A percentile compares a stretch with the other conserved stretches of the same genome.
These are phyloP conservation scores for Labia minor DNA, from an alignment of 2,888 invertebrate genomes.

Conservation along the genomic window DNA sequence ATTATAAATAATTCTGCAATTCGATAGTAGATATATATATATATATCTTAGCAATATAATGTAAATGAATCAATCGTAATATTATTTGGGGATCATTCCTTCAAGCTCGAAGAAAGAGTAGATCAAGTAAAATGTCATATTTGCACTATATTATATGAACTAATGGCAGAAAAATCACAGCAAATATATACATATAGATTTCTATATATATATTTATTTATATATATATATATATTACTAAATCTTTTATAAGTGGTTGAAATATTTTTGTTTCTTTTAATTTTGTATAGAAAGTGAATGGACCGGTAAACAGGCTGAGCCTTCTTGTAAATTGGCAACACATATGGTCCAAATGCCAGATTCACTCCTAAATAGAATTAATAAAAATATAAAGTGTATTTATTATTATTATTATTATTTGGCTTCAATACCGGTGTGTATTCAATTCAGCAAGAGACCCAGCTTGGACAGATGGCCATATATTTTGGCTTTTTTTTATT, in stretches of 20 bases:
- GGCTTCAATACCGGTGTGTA: background rate
- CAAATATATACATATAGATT: too few relatives aligned
- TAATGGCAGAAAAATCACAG: background rate
- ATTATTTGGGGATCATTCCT: background rate
- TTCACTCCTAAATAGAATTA: background rate
- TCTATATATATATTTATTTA: too few relatives aligned
- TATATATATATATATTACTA: background rate
- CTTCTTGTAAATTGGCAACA: background rate
- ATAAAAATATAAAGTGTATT: conserved; percentile 5
- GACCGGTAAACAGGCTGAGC: background rate
- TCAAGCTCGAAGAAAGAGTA: background rate
- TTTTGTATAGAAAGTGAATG: background rate
- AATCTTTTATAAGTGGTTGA: background rate
- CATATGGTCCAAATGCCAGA: background rate
- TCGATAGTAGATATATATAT: too few relatives aligned
- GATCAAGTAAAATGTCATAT: background rate
- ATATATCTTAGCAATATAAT: too few relatives aligned
- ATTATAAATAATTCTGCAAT: too few relatives aligned
- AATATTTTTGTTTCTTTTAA: background rate
- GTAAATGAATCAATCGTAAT: conserved; percentile 1
- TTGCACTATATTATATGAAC: background rate
- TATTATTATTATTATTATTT: too few relatives aligned
- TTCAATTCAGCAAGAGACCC: background rate
- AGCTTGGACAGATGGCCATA: background rate
- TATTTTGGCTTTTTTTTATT: conserved; percentile 3